These are phyloP conservation scores for Druon quercuslanigerum DNA, from an alignment of 1,140 invertebrate species.

Conservation along the genomic window DNA sequence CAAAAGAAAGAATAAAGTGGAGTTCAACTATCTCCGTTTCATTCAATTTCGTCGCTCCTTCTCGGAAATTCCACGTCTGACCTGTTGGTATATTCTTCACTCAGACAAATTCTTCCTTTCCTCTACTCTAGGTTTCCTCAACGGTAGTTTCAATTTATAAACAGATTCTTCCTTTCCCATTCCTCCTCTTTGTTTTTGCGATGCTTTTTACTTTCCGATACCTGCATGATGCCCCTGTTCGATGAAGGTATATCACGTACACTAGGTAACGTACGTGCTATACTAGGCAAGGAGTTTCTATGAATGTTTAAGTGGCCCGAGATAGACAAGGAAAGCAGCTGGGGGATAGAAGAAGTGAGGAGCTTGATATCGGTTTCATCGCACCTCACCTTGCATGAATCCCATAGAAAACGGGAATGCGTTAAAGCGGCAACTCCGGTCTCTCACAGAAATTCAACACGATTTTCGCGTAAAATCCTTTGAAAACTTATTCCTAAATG, in stretches of 20 bases:
- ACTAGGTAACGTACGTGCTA: slow-evolving; percentile 44
- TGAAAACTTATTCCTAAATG: slow-evolving; percentile 28
- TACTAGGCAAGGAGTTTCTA: slow-evolving; percentile 49
- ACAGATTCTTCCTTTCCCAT: slow-evolving; percentile 39
- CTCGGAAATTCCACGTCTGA: slow-evolving; percentile 4
- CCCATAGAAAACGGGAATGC: slow-evolving; percentile 54
- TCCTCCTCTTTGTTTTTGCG: background rate
- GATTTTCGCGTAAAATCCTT: slow-evolving; percentile 27
- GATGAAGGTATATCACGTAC: slow-evolving; percentile 49
- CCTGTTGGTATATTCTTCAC: slow-evolving; percentile 3
- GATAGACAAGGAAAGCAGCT: slow-evolving; percentile 44
- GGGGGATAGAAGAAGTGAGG: slow-evolving; percentile 22
- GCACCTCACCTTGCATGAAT: slow-evolving; percentile 28
- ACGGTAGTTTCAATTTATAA: slow-evolving; percentile 56
- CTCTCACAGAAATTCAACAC: slow-evolving; percentile 24
- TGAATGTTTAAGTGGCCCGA: slow-evolving; percentile 51
- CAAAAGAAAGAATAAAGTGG: too few relatives aligned
- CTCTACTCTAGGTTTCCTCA: slow-evolving; percentile 21
- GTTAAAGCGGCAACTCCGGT: slow-evolving; percentile 43
- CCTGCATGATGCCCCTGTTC: slow-evolving; percentile 42
- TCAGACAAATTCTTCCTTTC: slow-evolving; percentile 27
- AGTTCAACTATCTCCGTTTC: too few relatives aligned
- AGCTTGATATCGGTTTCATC: slow-evolving; percentile 28
- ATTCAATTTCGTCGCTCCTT: background rate
- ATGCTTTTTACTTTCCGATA: slow-evolving; percentile 45